Percentiles rank a stretch among this genome's conserved stretches.
These are phyloP conservation scores for Gymnoscelis rufifasciata DNA, from an alignment of 2,888 invertebrate species.

Conservation along the genomic window DNA sequence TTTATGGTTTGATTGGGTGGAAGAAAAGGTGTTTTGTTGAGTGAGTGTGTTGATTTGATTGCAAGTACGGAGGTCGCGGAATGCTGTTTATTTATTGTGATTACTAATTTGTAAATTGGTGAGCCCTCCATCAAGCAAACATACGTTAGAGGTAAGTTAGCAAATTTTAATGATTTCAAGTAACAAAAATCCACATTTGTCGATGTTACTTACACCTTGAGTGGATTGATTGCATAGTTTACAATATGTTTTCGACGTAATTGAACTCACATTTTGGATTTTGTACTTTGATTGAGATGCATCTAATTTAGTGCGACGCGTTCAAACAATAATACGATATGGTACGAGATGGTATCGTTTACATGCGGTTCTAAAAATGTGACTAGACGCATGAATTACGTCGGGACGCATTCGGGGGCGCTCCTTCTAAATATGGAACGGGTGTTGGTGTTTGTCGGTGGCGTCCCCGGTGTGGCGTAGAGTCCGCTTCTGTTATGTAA, in stretches of 20 bases:
- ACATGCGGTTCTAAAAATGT: slow-evolving; percentile 76
- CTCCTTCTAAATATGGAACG: slow-evolving; percentile 75
- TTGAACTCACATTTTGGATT: slow-evolving; percentile 60
- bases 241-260: slow-evolving; percentile 40
- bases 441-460: slow-evolving; percentile 54
- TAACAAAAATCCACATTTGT: slow-evolving; percentile 4
- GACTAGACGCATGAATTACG: slow-evolving; percentile 62
- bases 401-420: slow-evolving; percentile 62
- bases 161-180: slow-evolving; percentile 1
- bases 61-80: slow-evolving; percentile 65
- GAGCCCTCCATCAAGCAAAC: slow-evolving; percentile 47
- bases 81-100: slow-evolving; percentile 74
- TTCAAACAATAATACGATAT: slow-evolving; percentile 32
- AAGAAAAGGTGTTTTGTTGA: slow-evolving; percentile 61
- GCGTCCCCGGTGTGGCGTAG: slow-evolving; percentile 48
- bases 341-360: slow-evolving; percentile 61
- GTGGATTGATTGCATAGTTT: slow-evolving; percentile 34
- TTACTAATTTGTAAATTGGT: slow-evolving; percentile 58
- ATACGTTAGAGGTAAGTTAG: slow-evolving; percentile 53
- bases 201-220: slow-evolving; percentile 18
- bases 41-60: slow-evolving; percentile 50
- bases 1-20: slow-evolving; percentile 72
- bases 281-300: slow-evolving; percentile 38
- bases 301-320: slow-evolving; percentile 34
- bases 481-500: slow-evolving; percentile 66